phyloP scores from a whole-genome alignment of 2,797 vertebrate genomes.

The Clarias laeviceps region DNA sequence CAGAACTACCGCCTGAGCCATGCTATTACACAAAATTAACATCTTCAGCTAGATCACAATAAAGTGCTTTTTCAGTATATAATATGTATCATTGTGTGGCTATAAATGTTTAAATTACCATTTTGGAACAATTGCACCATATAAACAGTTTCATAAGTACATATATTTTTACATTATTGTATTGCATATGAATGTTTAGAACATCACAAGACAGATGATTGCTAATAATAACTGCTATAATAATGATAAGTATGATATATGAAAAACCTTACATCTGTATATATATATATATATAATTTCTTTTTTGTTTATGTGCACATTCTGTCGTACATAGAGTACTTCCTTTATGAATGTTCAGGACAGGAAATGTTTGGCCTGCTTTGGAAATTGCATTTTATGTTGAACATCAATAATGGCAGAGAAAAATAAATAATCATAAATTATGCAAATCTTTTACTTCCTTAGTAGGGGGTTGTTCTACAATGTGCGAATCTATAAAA shows the following conservation, averaged over 20 bases:
- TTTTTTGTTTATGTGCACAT: neutral
- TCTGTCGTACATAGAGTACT: conserved; percentile 11
- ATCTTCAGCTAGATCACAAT: neutral
- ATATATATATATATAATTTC: no score
- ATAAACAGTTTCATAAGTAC: neutral
- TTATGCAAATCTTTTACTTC: conserved; percentile 64
- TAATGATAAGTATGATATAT: neutral
- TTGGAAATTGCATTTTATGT: conserved; percentile 57
- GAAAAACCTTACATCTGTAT: neutral
- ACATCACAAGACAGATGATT: neutral
- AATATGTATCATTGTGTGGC: neutral
- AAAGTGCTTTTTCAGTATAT: neutral
- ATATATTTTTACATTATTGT: neutral
- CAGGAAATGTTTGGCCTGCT: conserved; percentile 37
- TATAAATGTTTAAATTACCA: neutral
- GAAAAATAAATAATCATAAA: conserved; percentile 64
- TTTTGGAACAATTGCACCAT: neutral
- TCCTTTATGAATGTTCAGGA: conserved; percentile 34
- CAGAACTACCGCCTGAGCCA: neutral
- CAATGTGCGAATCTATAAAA: neutral
- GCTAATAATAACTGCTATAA: neutral
- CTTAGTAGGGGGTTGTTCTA: neutral
- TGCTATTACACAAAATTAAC: neutral
- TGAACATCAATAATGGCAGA: conserved; percentile 63
- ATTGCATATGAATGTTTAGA: neutral